These are phyloP conservation scores for Chrysotoxum bicinctum DNA, from an alignment of 2,888 invertebrate species.

Conservation along the genomic window DNA sequence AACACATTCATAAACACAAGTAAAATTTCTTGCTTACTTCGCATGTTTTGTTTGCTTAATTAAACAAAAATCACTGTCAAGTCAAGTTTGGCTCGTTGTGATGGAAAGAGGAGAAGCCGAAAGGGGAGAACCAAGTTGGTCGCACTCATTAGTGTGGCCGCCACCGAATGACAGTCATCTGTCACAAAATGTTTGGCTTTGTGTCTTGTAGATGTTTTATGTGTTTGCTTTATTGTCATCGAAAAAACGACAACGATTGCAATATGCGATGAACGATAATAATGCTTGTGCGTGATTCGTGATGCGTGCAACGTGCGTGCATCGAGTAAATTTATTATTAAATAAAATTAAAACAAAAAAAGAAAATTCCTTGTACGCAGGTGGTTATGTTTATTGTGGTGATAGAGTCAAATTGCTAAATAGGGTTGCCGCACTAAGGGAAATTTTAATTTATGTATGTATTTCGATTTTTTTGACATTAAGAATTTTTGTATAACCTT, in stretches of 20 bases:
- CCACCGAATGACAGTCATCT: conserved; percentile 68
- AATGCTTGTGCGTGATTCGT: conserved; percentile 48
- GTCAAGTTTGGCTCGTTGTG: background rate
- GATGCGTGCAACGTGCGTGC: conserved; percentile 56
- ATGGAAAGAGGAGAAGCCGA: too few relatives aligned
- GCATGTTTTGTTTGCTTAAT: conserved; percentile 70
- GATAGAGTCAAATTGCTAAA: background rate
- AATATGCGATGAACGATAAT: conserved; percentile 2
- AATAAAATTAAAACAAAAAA: conserved; percentile 7
- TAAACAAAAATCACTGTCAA: conserved; percentile 68
- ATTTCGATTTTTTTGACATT: too few relatives aligned
- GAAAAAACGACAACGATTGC: conserved; percentile 1
- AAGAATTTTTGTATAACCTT: too few relatives aligned
- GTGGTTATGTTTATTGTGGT: conserved; percentile 21
- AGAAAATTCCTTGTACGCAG: conserved; percentile 34
- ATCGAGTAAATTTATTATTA: conserved; percentile 33
- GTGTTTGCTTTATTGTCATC: conserved; percentile 42
- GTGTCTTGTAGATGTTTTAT: conserved; percentile 59
- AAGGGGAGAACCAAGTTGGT: background rate
- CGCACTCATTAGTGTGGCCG: conserved; percentile 68
- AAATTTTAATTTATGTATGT: background rate
- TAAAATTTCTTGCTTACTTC: background rate
- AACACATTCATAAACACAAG: background rate
- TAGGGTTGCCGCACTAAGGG: background rate
- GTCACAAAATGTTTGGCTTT: conserved; percentile 58